Evolutionary conservation across 2,797 vertebrate species (phyloP).

Genomic region (Delichon dasypus): DNA sequence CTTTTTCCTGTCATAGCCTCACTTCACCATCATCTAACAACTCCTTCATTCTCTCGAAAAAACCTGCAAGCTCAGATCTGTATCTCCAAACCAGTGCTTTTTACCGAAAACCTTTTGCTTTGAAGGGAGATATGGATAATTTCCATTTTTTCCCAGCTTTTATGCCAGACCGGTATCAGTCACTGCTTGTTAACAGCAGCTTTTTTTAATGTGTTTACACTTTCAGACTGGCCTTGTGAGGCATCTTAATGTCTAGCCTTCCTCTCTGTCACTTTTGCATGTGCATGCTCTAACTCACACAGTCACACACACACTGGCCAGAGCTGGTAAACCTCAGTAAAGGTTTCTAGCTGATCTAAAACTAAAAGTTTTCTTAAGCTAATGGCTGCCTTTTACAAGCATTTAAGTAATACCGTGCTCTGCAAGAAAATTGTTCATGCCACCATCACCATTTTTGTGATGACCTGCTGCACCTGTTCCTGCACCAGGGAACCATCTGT

Average conservation of each 20-base stretch:
- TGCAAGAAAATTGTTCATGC: not conserved
- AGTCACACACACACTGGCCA: too few species aligned
- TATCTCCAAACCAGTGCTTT: not conserved
- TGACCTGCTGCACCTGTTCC: not conserved
- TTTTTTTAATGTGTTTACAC: not conserved
- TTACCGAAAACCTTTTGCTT: not conserved
- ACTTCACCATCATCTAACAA: not conserved
- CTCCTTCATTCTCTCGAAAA: not conserved
- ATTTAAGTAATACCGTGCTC: not conserved
- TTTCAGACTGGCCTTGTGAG: not conserved
- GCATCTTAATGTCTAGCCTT: not conserved
- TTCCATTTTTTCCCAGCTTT: not conserved
- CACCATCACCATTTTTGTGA: not conserved
- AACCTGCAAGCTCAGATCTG: not conserved
- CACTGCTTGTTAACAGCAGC: not conserved
- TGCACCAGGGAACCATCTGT: not conserved
- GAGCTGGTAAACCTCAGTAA: not conserved
- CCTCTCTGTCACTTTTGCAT: not conserved
- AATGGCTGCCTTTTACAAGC: not conserved
- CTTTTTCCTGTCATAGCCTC: not conserved
- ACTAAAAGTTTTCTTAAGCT: not conserved
- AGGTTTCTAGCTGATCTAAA: not conserved
- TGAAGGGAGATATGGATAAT: not conserved
- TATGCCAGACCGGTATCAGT: not conserved
- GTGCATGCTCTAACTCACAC: accelerated